Conservation (phyloP, 2,113 vertebrate genomes). For the Anseranas semipalmata region DNA sequence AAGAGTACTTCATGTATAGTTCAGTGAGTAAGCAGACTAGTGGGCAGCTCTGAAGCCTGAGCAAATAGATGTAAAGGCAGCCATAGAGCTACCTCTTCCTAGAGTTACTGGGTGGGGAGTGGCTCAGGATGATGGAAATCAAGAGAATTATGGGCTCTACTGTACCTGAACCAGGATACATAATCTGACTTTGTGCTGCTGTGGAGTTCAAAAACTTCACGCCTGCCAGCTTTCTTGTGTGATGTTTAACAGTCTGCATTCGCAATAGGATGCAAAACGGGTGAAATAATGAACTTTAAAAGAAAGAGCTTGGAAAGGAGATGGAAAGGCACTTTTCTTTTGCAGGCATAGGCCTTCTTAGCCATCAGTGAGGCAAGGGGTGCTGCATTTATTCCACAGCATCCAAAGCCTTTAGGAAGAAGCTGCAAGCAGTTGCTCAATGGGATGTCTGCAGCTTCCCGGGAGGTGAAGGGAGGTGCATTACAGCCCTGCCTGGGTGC, state of each 20-base stretch:
- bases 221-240: neutral
- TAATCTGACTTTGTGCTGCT: neutral
- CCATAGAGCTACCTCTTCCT: neutral
- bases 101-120: neutral
- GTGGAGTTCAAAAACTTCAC: neutral
- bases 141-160: neutral
- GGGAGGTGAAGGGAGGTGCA: neutral
- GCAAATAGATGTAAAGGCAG: neutral
- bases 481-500: neutral
- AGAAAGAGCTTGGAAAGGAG: neutral
- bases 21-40: neutral
- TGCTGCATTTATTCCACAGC: neutral
- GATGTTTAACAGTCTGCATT: neutral
- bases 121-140: rapidly evolving
- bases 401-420: neutral
- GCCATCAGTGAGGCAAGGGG: neutral
- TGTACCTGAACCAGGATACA: neutral
- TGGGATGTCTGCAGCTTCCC: neutral
- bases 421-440: neutral
- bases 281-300: neutral
- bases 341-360: neutral
- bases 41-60: neutral
- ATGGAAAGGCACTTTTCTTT: neutral
- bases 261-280: neutral
- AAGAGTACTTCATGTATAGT: rapidly evolving